These are phyloP conservation scores for Psittacula echo DNA, from an alignment of 2,797 vertebrate species.

Conservation along the genomic window DNA sequence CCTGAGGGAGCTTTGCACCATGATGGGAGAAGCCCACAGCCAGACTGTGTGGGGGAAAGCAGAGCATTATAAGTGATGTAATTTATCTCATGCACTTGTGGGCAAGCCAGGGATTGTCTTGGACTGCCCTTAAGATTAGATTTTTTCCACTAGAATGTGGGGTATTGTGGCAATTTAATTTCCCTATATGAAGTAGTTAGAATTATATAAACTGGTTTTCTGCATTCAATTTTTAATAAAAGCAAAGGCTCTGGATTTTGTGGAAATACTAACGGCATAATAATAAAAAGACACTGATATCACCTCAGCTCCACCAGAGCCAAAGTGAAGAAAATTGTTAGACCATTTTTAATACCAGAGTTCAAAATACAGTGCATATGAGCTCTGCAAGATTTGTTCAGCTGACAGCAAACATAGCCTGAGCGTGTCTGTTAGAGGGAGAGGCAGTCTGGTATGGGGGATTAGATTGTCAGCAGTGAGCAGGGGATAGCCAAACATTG, in stretches of 20 bases:
- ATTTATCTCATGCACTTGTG: not conserved
- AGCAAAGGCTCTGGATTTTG: not conserved
- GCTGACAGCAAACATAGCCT: not conserved
- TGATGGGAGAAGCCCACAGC: not conserved
- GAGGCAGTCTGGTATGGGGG: not conserved
- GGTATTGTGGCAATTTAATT: not conserved
- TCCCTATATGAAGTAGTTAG: not conserved
- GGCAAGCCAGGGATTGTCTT: not conserved
- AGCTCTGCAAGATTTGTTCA: not conserved
- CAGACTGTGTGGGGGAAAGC: not conserved
- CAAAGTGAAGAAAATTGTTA: not conserved
- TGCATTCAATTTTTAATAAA: not conserved
- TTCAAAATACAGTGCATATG: not conserved
- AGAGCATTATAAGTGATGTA: not conserved
- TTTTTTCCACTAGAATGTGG: not conserved
- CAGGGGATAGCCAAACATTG: not conserved
- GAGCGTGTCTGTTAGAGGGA: not conserved
- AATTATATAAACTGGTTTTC: not conserved
- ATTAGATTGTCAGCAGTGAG: not conserved
- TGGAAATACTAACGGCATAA: not conserved
- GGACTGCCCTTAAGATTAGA: not conserved
- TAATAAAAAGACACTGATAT: not conserved
- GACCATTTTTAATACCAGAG: not conserved
- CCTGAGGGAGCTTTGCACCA: not conserved
- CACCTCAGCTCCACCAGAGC: not conserved